Conservation (phyloP, 2,113 vertebrate genomes). For the Pycnonotus jocosus region DNA sequence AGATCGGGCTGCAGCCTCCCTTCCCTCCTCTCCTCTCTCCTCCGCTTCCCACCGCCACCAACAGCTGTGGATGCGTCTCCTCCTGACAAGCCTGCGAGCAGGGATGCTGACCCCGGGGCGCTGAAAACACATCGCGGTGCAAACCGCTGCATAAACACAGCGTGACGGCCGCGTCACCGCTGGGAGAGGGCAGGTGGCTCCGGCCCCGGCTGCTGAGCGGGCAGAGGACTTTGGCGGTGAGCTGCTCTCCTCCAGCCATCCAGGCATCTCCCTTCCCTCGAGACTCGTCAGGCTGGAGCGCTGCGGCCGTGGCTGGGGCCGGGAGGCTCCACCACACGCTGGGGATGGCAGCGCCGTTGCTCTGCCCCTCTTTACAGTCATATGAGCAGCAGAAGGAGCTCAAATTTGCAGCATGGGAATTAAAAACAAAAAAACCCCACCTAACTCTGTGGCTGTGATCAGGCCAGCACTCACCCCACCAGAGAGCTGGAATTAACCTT, state of each 20-base stretch:
- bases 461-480: not conserved
- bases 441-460: not conserved
- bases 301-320: fast-evolving
- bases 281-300: not conserved
- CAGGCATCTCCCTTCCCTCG: not conserved
- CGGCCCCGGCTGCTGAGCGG: not conserved
- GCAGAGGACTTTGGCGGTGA: not conserved
- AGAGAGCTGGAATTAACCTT: not conserved
- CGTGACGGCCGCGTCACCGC: fast-evolving
- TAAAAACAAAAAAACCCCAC: not conserved
- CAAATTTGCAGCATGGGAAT: not conserved
- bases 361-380: not conserved
- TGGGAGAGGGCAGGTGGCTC: not conserved
- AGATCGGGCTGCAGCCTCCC: not conserved
- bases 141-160: not conserved
- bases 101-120: not conserved
- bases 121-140: not conserved
- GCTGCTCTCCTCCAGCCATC: not conserved
- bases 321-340: not conserved
- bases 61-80: not conserved
- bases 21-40: not conserved
- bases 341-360: not conserved
- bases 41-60: not conserved
- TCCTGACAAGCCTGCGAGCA: not conserved
- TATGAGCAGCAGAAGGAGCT: slow-evolving; percentile 5